Evolutionary conservation across 2,797 vertebrate species (phyloP).

Genomic region (Arrhamphus sclerolepis): DNA sequence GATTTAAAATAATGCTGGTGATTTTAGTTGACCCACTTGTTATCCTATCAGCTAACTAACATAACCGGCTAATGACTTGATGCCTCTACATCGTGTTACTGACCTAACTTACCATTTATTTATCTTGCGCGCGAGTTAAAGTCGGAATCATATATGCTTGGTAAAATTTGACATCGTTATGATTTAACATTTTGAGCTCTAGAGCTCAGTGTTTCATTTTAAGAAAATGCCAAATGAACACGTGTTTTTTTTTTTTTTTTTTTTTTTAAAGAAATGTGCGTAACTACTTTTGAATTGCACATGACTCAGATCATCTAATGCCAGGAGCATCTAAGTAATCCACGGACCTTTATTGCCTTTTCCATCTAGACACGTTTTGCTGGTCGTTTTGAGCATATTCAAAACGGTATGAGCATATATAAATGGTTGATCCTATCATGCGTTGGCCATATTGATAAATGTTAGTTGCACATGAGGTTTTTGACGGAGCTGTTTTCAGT

Average conservation of each 20-base stretch:
- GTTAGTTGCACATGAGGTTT: not conserved
- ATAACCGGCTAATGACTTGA: slow-evolving; percentile 43
- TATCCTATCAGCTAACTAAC: slow-evolving; percentile 51
- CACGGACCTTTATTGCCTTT: no score
- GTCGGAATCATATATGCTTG: slow-evolving; percentile 6
- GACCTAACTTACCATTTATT: slow-evolving; percentile 35
- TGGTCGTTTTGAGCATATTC: not conserved
- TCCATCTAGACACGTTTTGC: not conserved
- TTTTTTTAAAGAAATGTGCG: not conserved
- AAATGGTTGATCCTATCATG: no score
- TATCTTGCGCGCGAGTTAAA: slow-evolving; percentile 17
- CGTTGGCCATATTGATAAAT: no score
- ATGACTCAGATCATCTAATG: not conserved
- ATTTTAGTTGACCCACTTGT: slow-evolving; percentile 29
- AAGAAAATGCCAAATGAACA: not conserved
- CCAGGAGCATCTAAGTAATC: no score
- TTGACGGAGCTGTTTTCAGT: slow-evolving; percentile 1
- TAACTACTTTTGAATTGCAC: slow-evolving; percentile 1
- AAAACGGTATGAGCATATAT: no score
- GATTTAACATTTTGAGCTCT: not conserved
- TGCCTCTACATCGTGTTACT: slow-evolving; percentile 61
- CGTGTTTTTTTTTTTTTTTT: not conserved
- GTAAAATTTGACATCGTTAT: not conserved
- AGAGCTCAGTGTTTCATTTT: not conserved
- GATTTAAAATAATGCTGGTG: slow-evolving; percentile 17